These are phyloP conservation scores for Ostrea edulis DNA, from an alignment of 1,140 invertebrate species.

Conservation along the genomic window DNA sequence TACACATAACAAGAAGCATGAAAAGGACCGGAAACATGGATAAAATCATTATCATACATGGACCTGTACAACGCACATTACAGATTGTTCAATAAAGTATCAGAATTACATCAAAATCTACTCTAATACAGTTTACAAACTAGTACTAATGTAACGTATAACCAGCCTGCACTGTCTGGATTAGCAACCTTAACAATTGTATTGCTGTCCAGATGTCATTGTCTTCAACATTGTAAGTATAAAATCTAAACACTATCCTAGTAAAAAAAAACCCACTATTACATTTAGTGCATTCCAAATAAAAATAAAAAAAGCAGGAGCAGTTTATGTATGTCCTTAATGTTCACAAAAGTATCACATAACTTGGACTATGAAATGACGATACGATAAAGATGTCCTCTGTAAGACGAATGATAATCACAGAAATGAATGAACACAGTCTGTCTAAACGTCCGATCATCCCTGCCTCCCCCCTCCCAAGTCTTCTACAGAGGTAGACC, in stretches of 20 bases:
- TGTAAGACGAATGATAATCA: neutral
- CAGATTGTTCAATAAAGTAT: too few species aligned
- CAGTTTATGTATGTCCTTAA: neutral
- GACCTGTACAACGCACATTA: too few species aligned
- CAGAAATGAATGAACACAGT: constrained; percentile 9
- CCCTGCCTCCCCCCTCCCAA: neutral
- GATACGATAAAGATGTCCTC: neutral
- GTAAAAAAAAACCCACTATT: neutral
- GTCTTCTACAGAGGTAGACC: neutral
- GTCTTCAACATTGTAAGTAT: neutral
- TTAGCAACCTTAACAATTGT: neutral
- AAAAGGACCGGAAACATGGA: too few species aligned
- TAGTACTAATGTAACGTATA: neutral
- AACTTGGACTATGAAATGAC: neutral
- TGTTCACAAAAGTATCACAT: neutral
- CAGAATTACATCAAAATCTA: neutral
- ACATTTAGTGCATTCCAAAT: neutral
- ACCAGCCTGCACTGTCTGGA: neutral
- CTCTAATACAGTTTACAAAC: neutral
- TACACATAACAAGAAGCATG: too few species aligned
- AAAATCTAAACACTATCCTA: neutral
- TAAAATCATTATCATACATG: too few species aligned
- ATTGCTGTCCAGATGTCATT: neutral
- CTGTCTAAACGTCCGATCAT: neutral
- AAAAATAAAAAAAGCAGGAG: neutral